These are phyloP conservation scores for Lepidurus arcticus DNA, from an alignment of 1,140 invertebrate species.

Conservation along the genomic window DNA sequence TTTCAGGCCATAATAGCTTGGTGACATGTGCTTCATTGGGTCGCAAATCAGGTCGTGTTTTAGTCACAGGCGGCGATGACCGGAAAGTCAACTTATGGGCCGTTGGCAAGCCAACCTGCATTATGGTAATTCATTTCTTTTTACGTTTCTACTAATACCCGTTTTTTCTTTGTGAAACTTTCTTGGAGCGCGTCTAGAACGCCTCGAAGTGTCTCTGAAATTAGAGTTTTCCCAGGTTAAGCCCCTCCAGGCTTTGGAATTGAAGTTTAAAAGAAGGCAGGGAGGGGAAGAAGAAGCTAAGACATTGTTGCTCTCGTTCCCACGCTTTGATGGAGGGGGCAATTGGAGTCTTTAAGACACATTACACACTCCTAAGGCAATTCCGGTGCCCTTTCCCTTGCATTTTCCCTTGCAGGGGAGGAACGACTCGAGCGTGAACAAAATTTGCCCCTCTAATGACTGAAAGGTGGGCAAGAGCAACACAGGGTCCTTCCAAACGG, in stretches of 20 bases:
- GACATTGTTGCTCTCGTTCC: slow-evolving; percentile 18
- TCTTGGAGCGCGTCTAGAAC: background rate
- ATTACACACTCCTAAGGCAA: slow-evolving; percentile 14
- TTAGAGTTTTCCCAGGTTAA: too few species aligned
- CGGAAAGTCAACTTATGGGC: slow-evolving; percentile 97
- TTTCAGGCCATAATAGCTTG: slow-evolving; percentile 78
- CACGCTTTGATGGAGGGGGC: background rate
- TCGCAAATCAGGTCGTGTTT: slow-evolving; percentile 80
- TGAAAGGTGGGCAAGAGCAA: slow-evolving; percentile 10
- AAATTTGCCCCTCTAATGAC: background rate
- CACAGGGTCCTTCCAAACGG: background rate
- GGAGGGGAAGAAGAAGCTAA: background rate
- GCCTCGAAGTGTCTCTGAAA: too few species aligned
- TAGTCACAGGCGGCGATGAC: slow-evolving; percentile 94
- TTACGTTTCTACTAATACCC: background rate
- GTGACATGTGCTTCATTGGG: slow-evolving; percentile 87
- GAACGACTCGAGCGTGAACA: background rate
- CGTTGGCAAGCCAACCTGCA: slow-evolving; percentile 87
- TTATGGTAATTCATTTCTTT: slow-evolving; percentile 66
- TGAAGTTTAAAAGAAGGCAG: background rate
- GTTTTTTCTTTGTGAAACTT: background rate
- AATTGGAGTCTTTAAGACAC: slow-evolving; percentile 14
- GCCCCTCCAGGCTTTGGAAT: too few species aligned
- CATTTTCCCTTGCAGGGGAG: background rate
- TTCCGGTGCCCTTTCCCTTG: background rate